These are phyloP conservation scores for Labeo rohita DNA, from an alignment of 2,113 vertebrate genomes.

Conservation along the genomic window DNA sequence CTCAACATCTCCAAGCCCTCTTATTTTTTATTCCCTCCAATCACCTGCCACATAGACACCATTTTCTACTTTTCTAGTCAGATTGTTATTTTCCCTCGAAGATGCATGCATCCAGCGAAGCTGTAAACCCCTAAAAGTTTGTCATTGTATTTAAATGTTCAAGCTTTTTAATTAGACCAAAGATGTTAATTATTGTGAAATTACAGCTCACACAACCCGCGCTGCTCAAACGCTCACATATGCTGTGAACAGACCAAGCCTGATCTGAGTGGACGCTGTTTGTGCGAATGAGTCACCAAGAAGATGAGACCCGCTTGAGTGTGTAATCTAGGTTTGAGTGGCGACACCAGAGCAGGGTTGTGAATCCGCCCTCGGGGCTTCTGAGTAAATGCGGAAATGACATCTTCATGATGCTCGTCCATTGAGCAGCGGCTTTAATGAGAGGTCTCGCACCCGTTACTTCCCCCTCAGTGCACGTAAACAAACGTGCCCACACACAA, in stretches of 20 bases:
- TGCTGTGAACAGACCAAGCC: background rate
- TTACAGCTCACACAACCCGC: background rate
- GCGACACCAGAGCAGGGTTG: background rate
- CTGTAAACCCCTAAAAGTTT: no score
- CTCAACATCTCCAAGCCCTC: background rate
- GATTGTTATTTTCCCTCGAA: background rate
- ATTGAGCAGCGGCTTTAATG: slow-evolving; percentile 17
- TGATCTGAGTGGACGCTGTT: background rate
- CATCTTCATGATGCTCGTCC: slow-evolving; percentile 2
- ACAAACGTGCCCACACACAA: background rate
- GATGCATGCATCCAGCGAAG: background rate
- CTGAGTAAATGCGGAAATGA: slow-evolving; percentile 18
- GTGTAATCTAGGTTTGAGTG: background rate
- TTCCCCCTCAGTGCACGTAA: slow-evolving; percentile 13
- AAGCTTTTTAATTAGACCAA: background rate
- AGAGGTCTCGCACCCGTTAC: slow-evolving; percentile 29
- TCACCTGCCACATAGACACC: background rate
- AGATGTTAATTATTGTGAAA: background rate
- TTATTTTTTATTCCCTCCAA: background rate
- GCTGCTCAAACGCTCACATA: background rate
- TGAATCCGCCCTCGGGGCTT: background rate
- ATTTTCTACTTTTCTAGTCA: background rate
- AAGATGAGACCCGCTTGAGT: background rate
- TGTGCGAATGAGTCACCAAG: slow-evolving; percentile 2
- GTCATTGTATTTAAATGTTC: background rate